Evolutionary conservation across 2,797 vertebrate genomes (phyloP), one percentile per base, ranked within the genome.

Genomic region (Melanotaenia boesemani): DNA sequence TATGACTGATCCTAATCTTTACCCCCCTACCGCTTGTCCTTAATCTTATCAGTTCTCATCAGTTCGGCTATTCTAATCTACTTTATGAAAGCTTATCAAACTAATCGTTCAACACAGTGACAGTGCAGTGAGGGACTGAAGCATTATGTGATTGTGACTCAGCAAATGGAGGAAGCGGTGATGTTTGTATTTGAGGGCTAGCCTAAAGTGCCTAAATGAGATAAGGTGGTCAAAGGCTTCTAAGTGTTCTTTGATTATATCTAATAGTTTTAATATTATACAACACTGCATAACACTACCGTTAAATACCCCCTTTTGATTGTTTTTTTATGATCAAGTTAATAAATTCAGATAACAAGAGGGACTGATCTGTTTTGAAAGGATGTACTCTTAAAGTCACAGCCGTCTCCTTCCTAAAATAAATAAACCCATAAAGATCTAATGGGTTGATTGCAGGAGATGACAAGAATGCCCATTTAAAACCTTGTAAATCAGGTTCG

Each of bases 31-130:
- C 2, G 70, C 73, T 71, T 73, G 68, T 72, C 81, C 70, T 79
- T 90, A 86, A 91, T 89, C 88, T 89, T 79, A 91, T 90, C 28
- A 30, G 28, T 30, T 30, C 88, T 90, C 90, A 86, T 92, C 87
- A 90, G 85, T 89, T 85, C 48, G 30, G 67, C 86, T 79, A 75
- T 88, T 85, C 79, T 93, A 94, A 94, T 94, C 91, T 93, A 80
- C 89, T 90, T 94, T 82, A 84, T 85, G 76, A 91, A 87, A 90
- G 87, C 84, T 94, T 91, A 93, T 91, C 85, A 91, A 91, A 89
- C 85, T 89, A 91, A 91, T 92, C 79, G 76, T 84, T 67, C 68
- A 68, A 50, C 75, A 79, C 55, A 74, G 85, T 89, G 88, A 90
- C 85, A 86, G 86, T 73, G 84, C 82, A 83, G 67, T 16, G 58